Evolutionary conservation across 2,888 invertebrate genomes (phyloP).

Genomic region (Latheticus oryzae): DNA sequence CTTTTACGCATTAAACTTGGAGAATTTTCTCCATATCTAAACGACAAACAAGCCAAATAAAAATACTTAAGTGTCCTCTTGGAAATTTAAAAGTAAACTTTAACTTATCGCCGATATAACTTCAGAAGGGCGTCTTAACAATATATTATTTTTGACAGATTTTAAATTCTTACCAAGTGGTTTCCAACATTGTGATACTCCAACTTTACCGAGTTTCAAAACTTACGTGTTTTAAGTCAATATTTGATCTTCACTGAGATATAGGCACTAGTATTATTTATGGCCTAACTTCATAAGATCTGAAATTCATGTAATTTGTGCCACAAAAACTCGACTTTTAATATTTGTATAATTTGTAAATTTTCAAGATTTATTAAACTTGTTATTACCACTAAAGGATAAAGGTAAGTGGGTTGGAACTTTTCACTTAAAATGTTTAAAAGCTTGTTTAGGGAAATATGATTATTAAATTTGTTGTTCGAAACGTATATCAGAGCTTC

Average conservation of each 20-base stretch:
- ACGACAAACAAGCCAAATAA: slow-evolving; percentile 38
- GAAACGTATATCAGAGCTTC: no score
- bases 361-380: no score
- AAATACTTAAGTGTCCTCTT: slow-evolving; percentile 41
- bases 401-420: no score
- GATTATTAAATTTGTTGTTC: no score
- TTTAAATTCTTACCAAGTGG: slow-evolving; percentile 40
- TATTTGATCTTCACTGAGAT: slow-evolving; percentile 39
- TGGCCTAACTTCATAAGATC: slow-evolving; percentile 24
- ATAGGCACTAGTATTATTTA: slow-evolving; percentile 27
- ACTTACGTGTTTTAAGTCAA: slow-evolving; percentile 39
- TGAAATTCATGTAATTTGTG: no score
- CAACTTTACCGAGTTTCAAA: slow-evolving; percentile 27
- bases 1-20: slow-evolving; percentile 38
- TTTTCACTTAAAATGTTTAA: no score
- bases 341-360: no score
- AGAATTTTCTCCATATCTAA: slow-evolving; percentile 38
- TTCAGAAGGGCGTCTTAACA: slow-evolving; percentile 30
- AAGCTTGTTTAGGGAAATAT: no score
- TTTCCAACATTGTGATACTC: slow-evolving; percentile 35
- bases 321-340: no score
- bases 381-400: no score
- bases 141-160: slow-evolving; percentile 44
- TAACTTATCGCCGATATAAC: slow-evolving; percentile 35
- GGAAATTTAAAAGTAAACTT: slow-evolving; percentile 42